Percentiles rank a stretch among this genome's conserved stretches.
phyloP scores from a whole-genome alignment of 2,797 vertebrate species.

The Cynopterus sphinx region DNA sequence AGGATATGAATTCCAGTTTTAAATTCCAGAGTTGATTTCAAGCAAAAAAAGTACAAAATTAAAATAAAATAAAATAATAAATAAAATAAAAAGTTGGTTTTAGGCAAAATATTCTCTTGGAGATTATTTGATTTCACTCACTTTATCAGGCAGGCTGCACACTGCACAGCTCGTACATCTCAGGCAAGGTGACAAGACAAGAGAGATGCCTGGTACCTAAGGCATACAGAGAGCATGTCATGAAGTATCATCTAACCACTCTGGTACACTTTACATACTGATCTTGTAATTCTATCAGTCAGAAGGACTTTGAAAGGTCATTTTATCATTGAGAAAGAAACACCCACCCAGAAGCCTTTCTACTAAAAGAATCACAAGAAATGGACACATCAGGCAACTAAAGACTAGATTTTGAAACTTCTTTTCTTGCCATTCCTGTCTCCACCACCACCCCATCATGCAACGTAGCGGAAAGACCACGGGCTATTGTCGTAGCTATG shows the following conservation, averaged over 20 bases:
- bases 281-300: background rate
- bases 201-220: background rate
- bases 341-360: background rate
- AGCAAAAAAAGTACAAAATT: too few species aligned
- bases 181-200: background rate
- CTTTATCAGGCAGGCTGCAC: background rate
- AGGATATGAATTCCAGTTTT: background rate
- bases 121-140: background rate
- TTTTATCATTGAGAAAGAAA: background rate
- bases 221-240: background rate
- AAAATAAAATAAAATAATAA: too few species aligned
- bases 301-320: background rate
- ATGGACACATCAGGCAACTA: background rate
- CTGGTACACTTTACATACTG: background rate
- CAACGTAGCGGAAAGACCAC: background rate
- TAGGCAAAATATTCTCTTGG: background rate
- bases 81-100: too few species aligned
- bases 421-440: background rate
- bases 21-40: background rate
- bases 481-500: background rate
- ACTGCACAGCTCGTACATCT: background rate
- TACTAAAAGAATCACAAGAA: background rate
- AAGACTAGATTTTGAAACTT: background rate
- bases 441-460: background rate
- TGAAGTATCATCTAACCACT: background rate